Conservation (phyloP, 2,113 vertebrate genomes). For the Perca fluviatilis region DNA sequence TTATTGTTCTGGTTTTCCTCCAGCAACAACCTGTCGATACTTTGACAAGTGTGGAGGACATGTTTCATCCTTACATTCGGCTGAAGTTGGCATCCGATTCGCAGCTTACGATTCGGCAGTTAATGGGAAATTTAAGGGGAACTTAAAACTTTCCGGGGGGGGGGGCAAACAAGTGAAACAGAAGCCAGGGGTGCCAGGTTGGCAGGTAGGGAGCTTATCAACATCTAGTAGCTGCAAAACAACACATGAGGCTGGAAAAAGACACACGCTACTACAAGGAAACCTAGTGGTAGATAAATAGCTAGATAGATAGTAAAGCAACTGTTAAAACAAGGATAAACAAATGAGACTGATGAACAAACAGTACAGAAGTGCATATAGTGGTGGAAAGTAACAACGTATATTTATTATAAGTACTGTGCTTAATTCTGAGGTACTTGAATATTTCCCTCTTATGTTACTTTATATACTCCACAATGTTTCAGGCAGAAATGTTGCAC, state of each 20-base stretch:
- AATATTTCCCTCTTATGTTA: too few relatives aligned
- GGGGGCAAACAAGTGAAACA: constrained; percentile 56
- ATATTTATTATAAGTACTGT: neutral
- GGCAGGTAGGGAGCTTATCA: constrained; percentile 66
- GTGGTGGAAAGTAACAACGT: too few relatives aligned
- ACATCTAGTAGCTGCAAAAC: constrained; percentile 49
- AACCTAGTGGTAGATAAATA: neutral
- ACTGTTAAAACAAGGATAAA: constrained; percentile 32
- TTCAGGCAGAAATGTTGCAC: neutral
- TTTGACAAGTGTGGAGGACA: too few relatives aligned
- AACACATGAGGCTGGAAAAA: constrained; percentile 15
- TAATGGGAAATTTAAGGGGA: too few relatives aligned
- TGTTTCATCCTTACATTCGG: too few relatives aligned
- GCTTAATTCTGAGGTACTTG: neutral
- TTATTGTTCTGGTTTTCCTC: too few relatives aligned
- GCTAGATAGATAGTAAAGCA: constrained; percentile 14
- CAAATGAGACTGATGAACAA: neutral
- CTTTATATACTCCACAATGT: neutral
- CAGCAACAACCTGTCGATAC: too few relatives aligned
- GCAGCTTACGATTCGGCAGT: too few relatives aligned
- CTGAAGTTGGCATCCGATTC: too few relatives aligned
- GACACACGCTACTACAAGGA: neutral
- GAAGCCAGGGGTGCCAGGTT: neutral
- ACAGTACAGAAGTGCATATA: neutral
- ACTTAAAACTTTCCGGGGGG: too few relatives aligned